Conservation (phyloP, 37 sponge, comb jelly and placozoan genomes). For the Geodia barretti region DNA sequence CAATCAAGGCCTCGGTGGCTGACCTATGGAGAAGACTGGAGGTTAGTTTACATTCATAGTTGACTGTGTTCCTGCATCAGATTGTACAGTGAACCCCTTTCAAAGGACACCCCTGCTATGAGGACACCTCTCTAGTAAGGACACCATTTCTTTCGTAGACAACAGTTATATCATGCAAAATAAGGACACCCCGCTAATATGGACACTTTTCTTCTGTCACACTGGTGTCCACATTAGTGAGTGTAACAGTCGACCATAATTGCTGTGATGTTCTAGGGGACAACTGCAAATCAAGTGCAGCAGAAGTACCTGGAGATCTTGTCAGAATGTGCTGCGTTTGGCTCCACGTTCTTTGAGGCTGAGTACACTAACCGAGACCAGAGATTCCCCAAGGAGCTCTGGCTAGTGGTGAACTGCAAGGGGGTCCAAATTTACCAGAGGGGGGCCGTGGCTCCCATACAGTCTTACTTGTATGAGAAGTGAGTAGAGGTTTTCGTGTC, state of each 20-base stretch:
- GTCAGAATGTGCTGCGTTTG: conserved; percentile 67
- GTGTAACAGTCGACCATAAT: no score
- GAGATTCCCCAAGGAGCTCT: conserved; percentile 76
- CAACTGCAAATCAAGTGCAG: conserved; percentile 64
- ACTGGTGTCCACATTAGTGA: neutral
- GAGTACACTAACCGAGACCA: conserved; percentile 73
- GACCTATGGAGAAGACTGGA: conserved; percentile 86
- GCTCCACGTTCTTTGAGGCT: conserved; percentile 80
- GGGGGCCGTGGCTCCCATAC: conserved; percentile 60
- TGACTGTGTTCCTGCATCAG: no score
- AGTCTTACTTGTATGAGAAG: conserved; percentile 62
- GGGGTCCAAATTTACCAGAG: conserved; percentile 71
- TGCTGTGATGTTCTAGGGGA: no score
- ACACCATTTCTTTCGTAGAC: neutral
- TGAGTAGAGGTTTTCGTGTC: neutral
- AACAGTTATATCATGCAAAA: neutral
- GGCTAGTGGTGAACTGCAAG: conserved; percentile 66
- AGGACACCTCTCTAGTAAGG: neutral
- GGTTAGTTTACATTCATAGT: no score
- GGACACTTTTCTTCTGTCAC: neutral
- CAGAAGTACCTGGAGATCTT: conserved; percentile 86
- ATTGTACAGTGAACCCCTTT: no score
- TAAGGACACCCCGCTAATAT: neutral
- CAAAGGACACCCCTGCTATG: no score
- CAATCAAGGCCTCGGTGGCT: conserved; percentile 44